A percentile compares a stretch with the other conserved stretches of the same genome.
These are phyloP conservation scores for Idris sp. DNA, from an alignment of 1,140 invertebrate species.

Conservation along the genomic window DNA sequence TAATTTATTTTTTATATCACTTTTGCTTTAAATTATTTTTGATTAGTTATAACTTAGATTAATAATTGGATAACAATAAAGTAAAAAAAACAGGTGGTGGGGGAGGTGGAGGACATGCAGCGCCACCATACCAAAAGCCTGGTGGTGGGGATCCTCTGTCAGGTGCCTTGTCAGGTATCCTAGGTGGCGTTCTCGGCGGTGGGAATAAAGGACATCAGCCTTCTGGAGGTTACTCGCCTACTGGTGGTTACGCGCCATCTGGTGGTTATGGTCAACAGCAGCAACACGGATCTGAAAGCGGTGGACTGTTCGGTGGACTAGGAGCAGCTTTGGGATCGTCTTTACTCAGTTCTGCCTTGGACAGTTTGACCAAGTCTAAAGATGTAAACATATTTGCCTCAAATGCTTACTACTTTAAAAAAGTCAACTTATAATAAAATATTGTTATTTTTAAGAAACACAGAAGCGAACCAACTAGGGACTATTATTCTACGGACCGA, in stretches of 20 bases:
- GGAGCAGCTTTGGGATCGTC: constrained; percentile 68
- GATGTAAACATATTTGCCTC: too few species aligned
- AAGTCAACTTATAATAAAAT: too few species aligned
- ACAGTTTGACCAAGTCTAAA: constrained; percentile 69
- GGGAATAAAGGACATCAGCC: constrained; percentile 64
- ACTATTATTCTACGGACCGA: constrained; percentile 20
- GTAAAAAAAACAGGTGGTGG: constrained; percentile 1
- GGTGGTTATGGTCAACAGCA: constrained; percentile 66
- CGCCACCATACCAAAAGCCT: constrained; percentile 46
- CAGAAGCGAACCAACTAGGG: too few species aligned
- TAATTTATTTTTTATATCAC: too few species aligned
- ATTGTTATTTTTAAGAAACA: constrained; percentile 37
- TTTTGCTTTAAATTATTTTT: too few species aligned
- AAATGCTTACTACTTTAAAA: too few species aligned
- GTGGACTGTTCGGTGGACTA: constrained; percentile 69
- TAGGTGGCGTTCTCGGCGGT: constrained; percentile 73
- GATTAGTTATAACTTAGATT: too few species aligned
- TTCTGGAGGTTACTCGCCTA: constrained; percentile 44
- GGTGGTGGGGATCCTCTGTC: constrained; percentile 58
- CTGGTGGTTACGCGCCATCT: constrained; percentile 65
- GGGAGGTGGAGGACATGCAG: constrained; percentile 54
- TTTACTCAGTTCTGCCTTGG: constrained; percentile 72
- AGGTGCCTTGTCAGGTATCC: constrained; percentile 68
- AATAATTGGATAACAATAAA: too few species aligned
- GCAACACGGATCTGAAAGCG: constrained; percentile 64